Evolutionary conservation across 2,888 invertebrate species (phyloP).

Genomic region (Idaea biselata): DNA sequence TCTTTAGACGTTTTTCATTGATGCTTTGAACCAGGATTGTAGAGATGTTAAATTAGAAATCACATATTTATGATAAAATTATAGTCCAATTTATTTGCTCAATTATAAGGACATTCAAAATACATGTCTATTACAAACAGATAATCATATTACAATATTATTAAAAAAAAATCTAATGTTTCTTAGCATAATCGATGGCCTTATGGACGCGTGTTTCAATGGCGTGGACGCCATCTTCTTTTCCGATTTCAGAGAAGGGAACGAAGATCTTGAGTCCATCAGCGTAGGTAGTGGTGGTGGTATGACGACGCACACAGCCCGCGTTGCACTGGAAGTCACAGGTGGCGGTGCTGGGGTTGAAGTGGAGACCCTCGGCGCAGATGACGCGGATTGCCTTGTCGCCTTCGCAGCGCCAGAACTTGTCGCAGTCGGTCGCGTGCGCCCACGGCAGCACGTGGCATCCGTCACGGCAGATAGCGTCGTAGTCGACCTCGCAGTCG

Average conservation of each 20-base stretch:
- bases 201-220: conserved; percentile 6
- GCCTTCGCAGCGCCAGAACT: conserved; percentile 61
- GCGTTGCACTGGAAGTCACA: conserved; percentile 64
- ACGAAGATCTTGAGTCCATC: conserved; percentile 52
- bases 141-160: conserved; percentile 2
- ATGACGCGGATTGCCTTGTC: conserved; percentile 34
- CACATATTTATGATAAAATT: too few relatives aligned
- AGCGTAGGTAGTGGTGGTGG: conserved; percentile 35
- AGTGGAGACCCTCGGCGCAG: conserved; percentile 64
- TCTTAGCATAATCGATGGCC: conserved; percentile 14
- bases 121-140: conserved; percentile 1
- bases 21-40: too few relatives aligned
- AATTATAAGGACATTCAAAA: background rate
- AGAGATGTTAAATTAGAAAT: too few relatives aligned
- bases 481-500: background rate
- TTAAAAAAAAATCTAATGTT: conserved; percentile 3
- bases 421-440: conserved; percentile 60
- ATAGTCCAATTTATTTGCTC: too few relatives aligned
- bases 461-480: conserved; percentile 37
- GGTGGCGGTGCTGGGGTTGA: conserved; percentile 49
- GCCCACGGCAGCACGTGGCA: conserved; percentile 64
- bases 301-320: conserved; percentile 39
- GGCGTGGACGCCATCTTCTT: conserved; percentile 18
- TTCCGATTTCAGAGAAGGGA: conserved; percentile 45
- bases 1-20: too few relatives aligned